Conservation (phyloP, 2,113 vertebrate genomes). For the Terrapene triunguis region DNA sequence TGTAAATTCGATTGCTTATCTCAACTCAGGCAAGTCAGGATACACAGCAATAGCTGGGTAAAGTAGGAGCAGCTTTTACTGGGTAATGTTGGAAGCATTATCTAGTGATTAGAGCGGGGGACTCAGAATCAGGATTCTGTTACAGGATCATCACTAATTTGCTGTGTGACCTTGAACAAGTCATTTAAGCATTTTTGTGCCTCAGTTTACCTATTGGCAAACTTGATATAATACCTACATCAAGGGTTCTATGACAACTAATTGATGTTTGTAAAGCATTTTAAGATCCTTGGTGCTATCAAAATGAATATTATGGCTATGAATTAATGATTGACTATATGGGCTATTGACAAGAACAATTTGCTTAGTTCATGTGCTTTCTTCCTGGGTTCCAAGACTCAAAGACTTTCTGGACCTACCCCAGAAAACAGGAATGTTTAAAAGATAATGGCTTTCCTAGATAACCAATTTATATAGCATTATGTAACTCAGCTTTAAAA, state of each 20-base stretch:
- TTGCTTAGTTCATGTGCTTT: neutral
- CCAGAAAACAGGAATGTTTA: neutral
- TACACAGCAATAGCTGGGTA: rapidly evolving
- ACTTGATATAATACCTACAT: slow-evolving; percentile 67
- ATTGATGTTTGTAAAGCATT: slow-evolving; percentile 15
- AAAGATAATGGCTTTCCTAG: slow-evolving; percentile 1
- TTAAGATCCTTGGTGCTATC: neutral
- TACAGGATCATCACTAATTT: neutral
- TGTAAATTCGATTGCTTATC: slow-evolving; percentile 27
- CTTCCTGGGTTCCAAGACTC: neutral
- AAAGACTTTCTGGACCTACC: neutral
- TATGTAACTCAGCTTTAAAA: neutral
- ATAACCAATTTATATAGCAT: slow-evolving; percentile 1
- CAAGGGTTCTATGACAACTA: slow-evolving; percentile 68
- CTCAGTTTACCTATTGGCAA: slow-evolving; percentile 64
- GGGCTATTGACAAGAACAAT: neutral
- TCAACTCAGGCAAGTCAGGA: neutral
- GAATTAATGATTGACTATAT: neutral
- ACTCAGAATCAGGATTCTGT: neutral
- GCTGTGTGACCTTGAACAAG: slow-evolving; percentile 55
- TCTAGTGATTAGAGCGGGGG: rapidly evolving
- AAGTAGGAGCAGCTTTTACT: rapidly evolving
- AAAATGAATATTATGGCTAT: slow-evolving; percentile 35
- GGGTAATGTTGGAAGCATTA: neutral
- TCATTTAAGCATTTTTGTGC: slow-evolving; percentile 57